Evolutionary conservation across 2,888 invertebrate species (phyloP).

Genomic region (Hypsopygia costalis): DNA sequence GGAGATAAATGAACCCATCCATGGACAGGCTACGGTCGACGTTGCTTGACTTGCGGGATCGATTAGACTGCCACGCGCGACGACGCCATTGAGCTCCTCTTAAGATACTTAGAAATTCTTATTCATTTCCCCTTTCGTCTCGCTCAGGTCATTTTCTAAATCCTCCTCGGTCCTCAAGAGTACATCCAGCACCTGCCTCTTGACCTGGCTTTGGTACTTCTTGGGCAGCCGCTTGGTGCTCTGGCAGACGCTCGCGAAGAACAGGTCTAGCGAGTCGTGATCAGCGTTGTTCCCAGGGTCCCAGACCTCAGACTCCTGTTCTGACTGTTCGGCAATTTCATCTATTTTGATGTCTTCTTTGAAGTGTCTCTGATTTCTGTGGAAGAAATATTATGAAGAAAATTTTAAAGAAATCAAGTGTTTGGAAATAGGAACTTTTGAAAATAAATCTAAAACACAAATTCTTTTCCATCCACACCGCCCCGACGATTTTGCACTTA

Average conservation of each 20-base stretch:
- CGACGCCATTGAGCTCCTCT: too few relatives aligned
- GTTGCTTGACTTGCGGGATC: too few relatives aligned
- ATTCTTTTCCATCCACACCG: too few relatives aligned
- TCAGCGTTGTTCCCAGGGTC: constrained; percentile 33
- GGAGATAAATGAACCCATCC: too few relatives aligned
- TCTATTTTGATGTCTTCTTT: constrained; percentile 47
- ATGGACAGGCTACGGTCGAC: too few relatives aligned
- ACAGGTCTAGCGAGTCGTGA: constrained; percentile 58
- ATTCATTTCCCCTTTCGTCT: constrained; percentile 23
- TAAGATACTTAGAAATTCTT: constrained; percentile 25
- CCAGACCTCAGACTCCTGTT: constrained; percentile 45
- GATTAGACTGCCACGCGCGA: too few relatives aligned
- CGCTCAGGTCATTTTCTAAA: constrained; percentile 34
- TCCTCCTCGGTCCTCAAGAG: constrained; percentile 61
- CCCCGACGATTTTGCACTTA: too few relatives aligned
- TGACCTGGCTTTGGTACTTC: constrained; percentile 46
- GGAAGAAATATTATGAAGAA: too few relatives aligned
- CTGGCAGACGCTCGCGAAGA: constrained; percentile 71
- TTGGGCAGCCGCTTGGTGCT: constrained; percentile 56
- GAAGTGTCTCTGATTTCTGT: constrained; percentile 40
- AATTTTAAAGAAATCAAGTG: too few relatives aligned
- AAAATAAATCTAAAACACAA: too few relatives aligned
- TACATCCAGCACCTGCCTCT: constrained; percentile 56
- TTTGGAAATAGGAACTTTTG: too few relatives aligned
- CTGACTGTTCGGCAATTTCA: constrained; percentile 43